phyloP scores from a whole-genome alignment of 2,113 vertebrate genomes.

The Larimichthys crocea region DNA sequence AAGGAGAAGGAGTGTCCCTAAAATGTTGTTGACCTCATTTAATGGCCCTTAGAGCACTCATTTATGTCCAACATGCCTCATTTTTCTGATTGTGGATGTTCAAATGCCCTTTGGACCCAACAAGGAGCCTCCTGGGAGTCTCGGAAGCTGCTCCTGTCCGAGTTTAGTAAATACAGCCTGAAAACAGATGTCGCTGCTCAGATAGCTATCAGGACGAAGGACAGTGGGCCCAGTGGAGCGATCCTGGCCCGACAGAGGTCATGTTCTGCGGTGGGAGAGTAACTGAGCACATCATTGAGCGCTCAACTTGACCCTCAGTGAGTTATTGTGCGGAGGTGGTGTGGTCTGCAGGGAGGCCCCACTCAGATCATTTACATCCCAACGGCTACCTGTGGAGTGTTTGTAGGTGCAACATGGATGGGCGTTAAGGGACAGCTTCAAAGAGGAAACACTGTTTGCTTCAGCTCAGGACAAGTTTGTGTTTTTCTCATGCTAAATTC shows the following conservation, averaged over 20 bases:
- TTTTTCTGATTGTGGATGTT: conserved; percentile 65
- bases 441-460: not conserved
- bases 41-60: conserved; percentile 27
- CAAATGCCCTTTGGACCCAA: conserved; percentile 55
- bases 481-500: conserved; percentile 30
- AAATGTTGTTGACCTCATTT: conserved; percentile 19
- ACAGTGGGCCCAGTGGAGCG: conserved; percentile 58
- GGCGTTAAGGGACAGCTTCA: conserved; percentile 47
- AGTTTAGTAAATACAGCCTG: conserved; percentile 64
- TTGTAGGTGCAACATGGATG: conserved; percentile 20
- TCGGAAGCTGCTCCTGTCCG: conserved; percentile 50
- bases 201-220: conserved; percentile 57
- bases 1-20: not conserved
- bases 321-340: conserved; percentile 68
- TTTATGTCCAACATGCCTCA: conserved; percentile 53
- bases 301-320: conserved; percentile 52
- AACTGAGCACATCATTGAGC: conserved; percentile 65
- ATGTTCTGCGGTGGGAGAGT: conserved; percentile 56
- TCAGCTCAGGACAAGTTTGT: conserved; percentile 17
- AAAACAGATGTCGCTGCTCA: conserved; percentile 68
- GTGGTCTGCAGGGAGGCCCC: conserved; percentile 40
- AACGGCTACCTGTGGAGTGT: conserved; percentile 45
- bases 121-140: conserved; percentile 60
- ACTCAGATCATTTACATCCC: conserved; percentile 63
- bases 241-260: conserved; percentile 55